Conservation (phyloP, 2,113 vertebrate species). For the Anhinga anhinga region DNA sequence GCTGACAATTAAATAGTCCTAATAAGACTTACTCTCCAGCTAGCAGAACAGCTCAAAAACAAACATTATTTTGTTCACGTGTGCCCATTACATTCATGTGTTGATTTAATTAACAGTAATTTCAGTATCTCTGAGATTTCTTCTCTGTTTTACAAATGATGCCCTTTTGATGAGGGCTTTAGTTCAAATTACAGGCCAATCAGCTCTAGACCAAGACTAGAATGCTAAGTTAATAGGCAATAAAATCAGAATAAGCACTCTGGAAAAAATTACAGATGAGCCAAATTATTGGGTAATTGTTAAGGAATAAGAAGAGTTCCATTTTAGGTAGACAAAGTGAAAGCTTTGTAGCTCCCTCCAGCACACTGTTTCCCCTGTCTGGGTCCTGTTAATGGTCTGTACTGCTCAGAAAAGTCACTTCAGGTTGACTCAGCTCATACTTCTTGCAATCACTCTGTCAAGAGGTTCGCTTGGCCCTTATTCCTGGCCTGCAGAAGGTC, state of each 20-base stretch:
- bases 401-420: neutral
- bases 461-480: neutral
- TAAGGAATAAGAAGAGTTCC: neutral
- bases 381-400: neutral
- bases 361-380: neutral
- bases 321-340: neutral
- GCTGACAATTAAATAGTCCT: slow-evolving; percentile 16
- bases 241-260: neutral
- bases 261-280: neutral
- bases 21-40: neutral
- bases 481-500: neutral
- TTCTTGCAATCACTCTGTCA: neutral
- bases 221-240: slow-evolving; percentile 19
- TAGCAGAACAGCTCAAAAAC: slow-evolving; percentile 26
- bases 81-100: neutral
- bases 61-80: slow-evolving; percentile 40
- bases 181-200: neutral
- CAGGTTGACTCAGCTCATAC: neutral
- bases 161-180: slow-evolving; percentile 41
- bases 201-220: neutral
- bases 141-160: slow-evolving; percentile 11
- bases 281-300: neutral
- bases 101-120: slow-evolving; percentile 58
- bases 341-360: neutral
- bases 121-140: neutral